Base-by-base conservation (phyloP, 1,140 invertebrate species). In the Pseudomyrmex flavicornis region DNA sequence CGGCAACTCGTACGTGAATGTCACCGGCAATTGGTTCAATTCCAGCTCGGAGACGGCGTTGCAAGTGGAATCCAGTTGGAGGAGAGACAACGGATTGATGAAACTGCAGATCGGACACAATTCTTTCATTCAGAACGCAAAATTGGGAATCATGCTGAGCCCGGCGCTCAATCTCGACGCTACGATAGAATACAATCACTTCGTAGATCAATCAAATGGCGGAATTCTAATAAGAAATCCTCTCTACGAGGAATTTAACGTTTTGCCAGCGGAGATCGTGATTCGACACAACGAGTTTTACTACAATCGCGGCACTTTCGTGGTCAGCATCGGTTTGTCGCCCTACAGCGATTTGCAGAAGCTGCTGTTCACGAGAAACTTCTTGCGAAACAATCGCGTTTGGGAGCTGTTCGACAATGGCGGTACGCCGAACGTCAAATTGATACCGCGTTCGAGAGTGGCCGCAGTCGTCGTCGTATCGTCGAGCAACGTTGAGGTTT, bases 271-370 rank as follows among this genome's bases (percentile, higher is more conserved):
- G 0, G 95, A 96, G 82, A 95, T 99, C 62, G 85, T 96, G 13
- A 97, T 99, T 68, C 96, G 97, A 89, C 96, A 98, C 89, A 99
- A 99, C 92, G 96, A 97, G 90, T 99, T 99, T 92, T 95, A 96
- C 74, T 95, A 97, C 10, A 99, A 99, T 93, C 95, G 95, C 52
- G 99, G 99, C 0, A 94, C 96, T 0, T 99, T 98, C 94, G 98
- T 98, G 0, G 97, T 97, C 0, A 98, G 97, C 90, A 93, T 99
- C 7, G 97, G 98, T 1, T 93, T 99, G 0, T 98, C 97, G 15
- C 97, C 98, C 3, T 98, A 98, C 89, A 97, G 97, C 89, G 95
- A 96, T 12, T 90, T 95, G 9, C 98, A 99, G 91, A 96, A 95
- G 58, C 92, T 99, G 46, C 90, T 97, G 5, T 99, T 99, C 89